These are phyloP conservation scores for Pogona vitticeps DNA, from an alignment of 2,113 vertebrate species.

Conservation along the genomic window DNA sequence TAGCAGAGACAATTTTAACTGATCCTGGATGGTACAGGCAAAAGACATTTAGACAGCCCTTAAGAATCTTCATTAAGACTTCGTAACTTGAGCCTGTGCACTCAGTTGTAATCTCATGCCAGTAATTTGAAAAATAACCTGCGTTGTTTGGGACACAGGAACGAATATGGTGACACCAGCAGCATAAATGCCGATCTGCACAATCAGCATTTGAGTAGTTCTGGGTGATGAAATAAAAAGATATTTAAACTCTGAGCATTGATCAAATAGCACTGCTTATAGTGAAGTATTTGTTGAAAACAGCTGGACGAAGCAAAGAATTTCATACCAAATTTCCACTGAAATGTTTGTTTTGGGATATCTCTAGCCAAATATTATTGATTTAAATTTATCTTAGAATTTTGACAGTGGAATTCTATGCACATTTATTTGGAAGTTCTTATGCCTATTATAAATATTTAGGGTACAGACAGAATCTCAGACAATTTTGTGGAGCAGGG, in stretches of 20 bases:
- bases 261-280: not conserved
- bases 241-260: not conserved
- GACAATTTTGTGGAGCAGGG: not conserved
- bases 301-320: no score
- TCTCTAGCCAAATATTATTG: no score
- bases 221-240: no score
- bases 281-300: not conserved
- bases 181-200: not conserved
- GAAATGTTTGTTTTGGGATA: no score
- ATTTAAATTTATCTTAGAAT: not conserved
- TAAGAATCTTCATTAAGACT: not conserved
- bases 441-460: not conserved
- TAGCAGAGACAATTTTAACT: not conserved
- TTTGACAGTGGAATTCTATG: not conserved
- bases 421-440: not conserved
- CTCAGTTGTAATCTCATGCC: not conserved
- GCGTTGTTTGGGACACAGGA: not conserved
- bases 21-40: not conserved
- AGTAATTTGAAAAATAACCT: slow-evolving; percentile 1
- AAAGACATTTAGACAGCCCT: not conserved
- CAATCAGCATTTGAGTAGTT: not conserved
- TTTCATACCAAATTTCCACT: no score
- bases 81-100: not conserved
- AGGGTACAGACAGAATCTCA: not conserved
- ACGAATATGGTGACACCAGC: not conserved